A percentile compares a stretch with the other conserved stretches of the same genome.
Conservation (phyloP, 1,140 invertebrate species). For the Acromyrmex echinatior region DNA sequence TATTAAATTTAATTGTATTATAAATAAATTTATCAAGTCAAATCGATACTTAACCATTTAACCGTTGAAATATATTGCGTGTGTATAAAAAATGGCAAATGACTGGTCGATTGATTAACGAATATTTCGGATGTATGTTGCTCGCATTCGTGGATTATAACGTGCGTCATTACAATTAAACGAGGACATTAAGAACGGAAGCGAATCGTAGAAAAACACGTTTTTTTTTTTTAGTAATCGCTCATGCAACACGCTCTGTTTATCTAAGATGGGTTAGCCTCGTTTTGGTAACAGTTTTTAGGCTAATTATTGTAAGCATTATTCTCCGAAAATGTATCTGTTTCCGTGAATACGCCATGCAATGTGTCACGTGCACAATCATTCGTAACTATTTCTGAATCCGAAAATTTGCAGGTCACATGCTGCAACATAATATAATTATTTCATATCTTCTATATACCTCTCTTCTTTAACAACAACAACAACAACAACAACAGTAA, state of each 20-base stretch:
- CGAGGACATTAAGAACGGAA: neutral
- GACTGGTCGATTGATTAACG: neutral
- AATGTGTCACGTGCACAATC: conserved; percentile 22
- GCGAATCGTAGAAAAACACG: neutral
- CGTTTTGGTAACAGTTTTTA: conserved; percentile 65
- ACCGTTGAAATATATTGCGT: neutral
- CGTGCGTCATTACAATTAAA: neutral
- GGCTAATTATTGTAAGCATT: conserved; percentile 48
- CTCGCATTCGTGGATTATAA: neutral
- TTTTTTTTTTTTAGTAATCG: neutral
- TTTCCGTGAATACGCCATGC: conserved; percentile 3
- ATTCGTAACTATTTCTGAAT: neutral
- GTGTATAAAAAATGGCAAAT: neutral
- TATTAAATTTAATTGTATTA: too few relatives aligned
- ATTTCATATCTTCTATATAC: too few relatives aligned
- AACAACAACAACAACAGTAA: too few relatives aligned
- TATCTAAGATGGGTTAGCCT: conserved; percentile 6
- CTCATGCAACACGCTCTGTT: conserved; percentile 30
- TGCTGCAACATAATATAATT: too few relatives aligned
- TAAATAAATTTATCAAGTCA: too few relatives aligned
- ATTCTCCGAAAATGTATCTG: conserved; percentile 53
- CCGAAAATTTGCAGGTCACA: conserved; percentile 34
- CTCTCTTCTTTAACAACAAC: too few relatives aligned
- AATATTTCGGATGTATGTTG: neutral
- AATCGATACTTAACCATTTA: neutral